Evolutionary conservation across 2,113 vertebrate species (phyloP), one percentile per base, ranked within the genome.

Genomic region (Todiramphus saurophagus): DNA sequence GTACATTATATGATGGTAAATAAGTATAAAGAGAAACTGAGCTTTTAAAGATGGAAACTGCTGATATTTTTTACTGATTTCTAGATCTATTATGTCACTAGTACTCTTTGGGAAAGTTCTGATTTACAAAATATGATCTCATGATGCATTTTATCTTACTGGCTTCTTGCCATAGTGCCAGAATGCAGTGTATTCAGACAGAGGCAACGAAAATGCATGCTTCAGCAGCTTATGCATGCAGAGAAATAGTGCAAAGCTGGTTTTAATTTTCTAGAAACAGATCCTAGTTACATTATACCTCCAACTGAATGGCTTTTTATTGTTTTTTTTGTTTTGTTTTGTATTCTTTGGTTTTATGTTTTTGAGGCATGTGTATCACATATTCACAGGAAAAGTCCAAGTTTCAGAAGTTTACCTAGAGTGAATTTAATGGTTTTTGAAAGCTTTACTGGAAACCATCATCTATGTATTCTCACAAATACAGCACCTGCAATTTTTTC

Each of bases 181-280:
- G 81, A 92, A 87, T 35, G 13, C 51, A 31, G 33, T 33, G 35
- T 56, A 66, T 81, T 87, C 33, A 79, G 72, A 11, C 5, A 70
- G 43, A 90, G 55, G 59, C 58, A 58, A 85, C 41, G 15, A 44
- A 95, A 94, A 67, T 46, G 35, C 73, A 44, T 53, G 66, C 66
- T 89, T 91, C 80, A 93, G 77, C 83, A 79, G 60, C 60, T 43
- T 55, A 1, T 43, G 51, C 39, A 72, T 62, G 80, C 21, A 73
- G 53, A 62, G 66, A 19, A 87, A 81, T 18, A 79, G 53, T 27
- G 68, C 58, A 92, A 93, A 96, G 80, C 62, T 95, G 83, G n/a
- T 68, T 88, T 96, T 89, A 24, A 50, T 96, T 95, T 92, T 92
- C 83, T 59, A 50, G 76, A 89, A 94, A 73, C 58, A 94, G 76